These are phyloP conservation scores for Chymomyza procnemis DNA, from an alignment of 2,888 invertebrate genomes.

Conservation along the genomic window DNA sequence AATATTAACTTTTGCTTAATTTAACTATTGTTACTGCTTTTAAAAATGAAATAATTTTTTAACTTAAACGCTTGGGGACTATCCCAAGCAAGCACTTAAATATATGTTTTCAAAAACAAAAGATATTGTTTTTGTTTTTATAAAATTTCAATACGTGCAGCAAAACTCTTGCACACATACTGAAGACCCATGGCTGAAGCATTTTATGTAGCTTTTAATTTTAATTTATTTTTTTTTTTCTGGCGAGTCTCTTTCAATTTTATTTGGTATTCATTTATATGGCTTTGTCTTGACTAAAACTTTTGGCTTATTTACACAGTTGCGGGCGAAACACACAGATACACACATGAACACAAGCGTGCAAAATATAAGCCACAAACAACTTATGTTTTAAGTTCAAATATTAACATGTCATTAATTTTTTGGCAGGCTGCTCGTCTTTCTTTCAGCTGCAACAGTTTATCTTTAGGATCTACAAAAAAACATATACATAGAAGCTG, in stretches of 20 bases:
- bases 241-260: constrained; percentile 25
- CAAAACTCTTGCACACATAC: neutral
- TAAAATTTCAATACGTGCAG: neutral
- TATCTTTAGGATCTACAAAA: neutral
- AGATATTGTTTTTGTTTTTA: neutral
- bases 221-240: constrained; percentile 4
- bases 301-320: constrained; percentile 55
- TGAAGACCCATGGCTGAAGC: no score
- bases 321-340: constrained; percentile 33
- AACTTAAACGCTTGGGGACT: no score
- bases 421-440: constrained; percentile 3
- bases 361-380: constrained; percentile 29
- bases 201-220: neutral
- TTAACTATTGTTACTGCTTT: no score
- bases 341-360: neutral
- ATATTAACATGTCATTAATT: constrained; percentile 52
- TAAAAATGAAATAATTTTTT: no score
- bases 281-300: constrained; percentile 48
- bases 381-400: constrained; percentile 46
- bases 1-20: no score
- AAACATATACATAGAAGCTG: neutral
- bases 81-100: neutral
- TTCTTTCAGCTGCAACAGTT: neutral
- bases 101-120: neutral
- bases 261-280: constrained; percentile 32